phyloP scores from a whole-genome alignment of 2,888 invertebrate genomes.

The Drosophila lacicola region DNA sequence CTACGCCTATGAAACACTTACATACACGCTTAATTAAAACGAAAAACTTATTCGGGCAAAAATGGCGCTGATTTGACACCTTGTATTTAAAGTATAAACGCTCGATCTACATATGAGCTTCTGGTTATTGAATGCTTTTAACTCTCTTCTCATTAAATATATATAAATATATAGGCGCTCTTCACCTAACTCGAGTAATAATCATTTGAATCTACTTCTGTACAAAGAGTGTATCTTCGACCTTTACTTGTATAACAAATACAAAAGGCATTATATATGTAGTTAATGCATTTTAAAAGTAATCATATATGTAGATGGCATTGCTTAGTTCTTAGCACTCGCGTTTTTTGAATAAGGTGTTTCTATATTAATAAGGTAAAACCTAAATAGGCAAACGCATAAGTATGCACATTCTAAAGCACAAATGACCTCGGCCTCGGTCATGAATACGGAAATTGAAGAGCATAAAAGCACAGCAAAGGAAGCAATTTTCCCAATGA shows the following conservation, averaged over 20 bases:
- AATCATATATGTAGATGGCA: conserved; percentile 2
- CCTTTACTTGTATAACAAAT: neutral
- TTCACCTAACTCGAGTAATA: no score
- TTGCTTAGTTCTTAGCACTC: conserved; percentile 31
- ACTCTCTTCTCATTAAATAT: no score
- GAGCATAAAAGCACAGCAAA: conserved; percentile 31
- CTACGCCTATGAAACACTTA: neutral
- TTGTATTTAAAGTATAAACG: neutral
- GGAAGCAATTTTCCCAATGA: conserved; percentile 70
- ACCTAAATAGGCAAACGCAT: conserved; percentile 30
- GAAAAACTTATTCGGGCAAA: conserved; percentile 36
- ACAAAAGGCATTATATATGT: neutral
- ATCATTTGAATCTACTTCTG: neutral
- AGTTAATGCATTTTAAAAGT: neutral
- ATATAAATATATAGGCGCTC: no score
- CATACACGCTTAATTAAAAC: conserved; percentile 56
- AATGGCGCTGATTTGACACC: conserved; percentile 12
- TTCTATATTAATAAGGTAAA: conserved; percentile 27
- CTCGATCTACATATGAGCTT: neutral
- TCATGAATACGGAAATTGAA: conserved; percentile 41
- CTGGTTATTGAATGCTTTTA: neutral
- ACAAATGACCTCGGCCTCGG: conserved; percentile 27
- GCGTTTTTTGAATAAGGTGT: conserved; percentile 51
- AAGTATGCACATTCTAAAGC: conserved; percentile 25
- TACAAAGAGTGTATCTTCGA: no score